These are phyloP conservation scores for Lepidurus packardi DNA, from an alignment of 1,140 invertebrate species.

Conservation along the genomic window DNA sequence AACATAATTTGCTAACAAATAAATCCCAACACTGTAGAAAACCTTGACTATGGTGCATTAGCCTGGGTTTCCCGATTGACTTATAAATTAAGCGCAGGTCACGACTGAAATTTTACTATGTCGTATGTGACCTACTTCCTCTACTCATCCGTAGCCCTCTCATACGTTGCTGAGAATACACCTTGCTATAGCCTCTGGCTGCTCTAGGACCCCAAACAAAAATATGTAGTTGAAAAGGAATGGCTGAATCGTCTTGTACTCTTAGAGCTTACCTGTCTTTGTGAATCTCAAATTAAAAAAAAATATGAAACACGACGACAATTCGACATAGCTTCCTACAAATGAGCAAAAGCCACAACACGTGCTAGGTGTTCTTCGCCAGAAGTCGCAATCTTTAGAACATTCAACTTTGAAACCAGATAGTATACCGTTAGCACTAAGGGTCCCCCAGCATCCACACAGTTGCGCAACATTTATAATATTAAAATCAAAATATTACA, in stretches of 20 bases:
- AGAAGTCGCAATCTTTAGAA: too few species aligned
- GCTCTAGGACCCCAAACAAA: neutral
- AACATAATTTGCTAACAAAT: neutral
- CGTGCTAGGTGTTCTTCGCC: too few species aligned
- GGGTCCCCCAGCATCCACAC: too few species aligned
- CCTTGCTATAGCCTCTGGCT: neutral
- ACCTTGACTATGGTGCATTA: neutral
- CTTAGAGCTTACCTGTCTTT: too few species aligned
- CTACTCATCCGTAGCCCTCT: neutral
- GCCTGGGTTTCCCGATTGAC: neutral
- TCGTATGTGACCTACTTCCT: neutral
- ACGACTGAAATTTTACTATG: neutral
- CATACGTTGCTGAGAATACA: neutral
- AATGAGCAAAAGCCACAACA: too few species aligned
- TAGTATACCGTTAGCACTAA: too few species aligned
- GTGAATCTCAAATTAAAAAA: neutral
- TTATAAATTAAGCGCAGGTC: neutral
- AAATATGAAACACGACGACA: neutral
- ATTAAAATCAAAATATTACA: too few species aligned
- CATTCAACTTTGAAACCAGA: too few species aligned
- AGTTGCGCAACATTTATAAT: too few species aligned
- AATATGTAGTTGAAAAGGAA: neutral
- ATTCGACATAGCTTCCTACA: neutral
- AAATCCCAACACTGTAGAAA: neutral
- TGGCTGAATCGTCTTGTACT: neutral